A percentile compares a stretch with the other conserved stretches of the same genome.
These are phyloP conservation scores for Synergus laeviventris DNA, from an alignment of 2,888 invertebrate species.

Conservation along the genomic window DNA sequence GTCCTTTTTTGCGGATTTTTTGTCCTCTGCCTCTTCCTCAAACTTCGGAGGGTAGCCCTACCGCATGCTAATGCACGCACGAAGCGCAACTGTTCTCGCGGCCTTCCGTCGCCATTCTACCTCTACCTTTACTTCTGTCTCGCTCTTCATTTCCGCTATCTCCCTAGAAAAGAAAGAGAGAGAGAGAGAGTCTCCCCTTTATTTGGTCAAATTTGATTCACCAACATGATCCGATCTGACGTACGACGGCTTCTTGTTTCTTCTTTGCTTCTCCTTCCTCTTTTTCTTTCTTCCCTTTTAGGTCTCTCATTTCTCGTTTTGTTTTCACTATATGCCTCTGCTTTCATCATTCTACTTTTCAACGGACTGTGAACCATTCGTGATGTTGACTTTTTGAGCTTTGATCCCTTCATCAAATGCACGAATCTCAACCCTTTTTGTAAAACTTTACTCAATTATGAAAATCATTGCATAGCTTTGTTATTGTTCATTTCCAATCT, in stretches of 20 bases:
- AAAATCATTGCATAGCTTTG: conserved; percentile 7
- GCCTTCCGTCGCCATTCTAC: conserved; percentile 55
- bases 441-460: conserved; percentile 13
- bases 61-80: conserved; percentile 72
- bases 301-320: conserved; percentile 42
- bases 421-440: conserved; percentile 19
- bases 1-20: conserved; percentile 62
- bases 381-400: conserved; percentile 10
- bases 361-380: not conserved
- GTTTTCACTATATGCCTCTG: not conserved
- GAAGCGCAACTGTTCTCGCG: conserved; percentile 73
- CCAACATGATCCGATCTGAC: conserved; percentile 70
- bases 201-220: conserved; percentile 62
- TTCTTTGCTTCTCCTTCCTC: conserved; percentile 45
- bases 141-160: conserved; percentile 21
- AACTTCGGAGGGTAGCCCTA: conserved; percentile 62
- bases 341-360: conserved; percentile 16
- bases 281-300: conserved; percentile 40
- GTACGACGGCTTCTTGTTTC: conserved; percentile 70
- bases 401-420: conserved; percentile 32
- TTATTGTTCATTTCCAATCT: too few relatives aligned
- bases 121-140: conserved; percentile 41
- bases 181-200: conserved; percentile 51
- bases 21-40: conserved; percentile 54
- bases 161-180: conserved; percentile 25